A percentile compares a stretch with the other conserved stretches of the same genome.
Evolutionary conservation across 1,140 invertebrate genomes (phyloP).

Genomic region (Sycobia sp.): DNA sequence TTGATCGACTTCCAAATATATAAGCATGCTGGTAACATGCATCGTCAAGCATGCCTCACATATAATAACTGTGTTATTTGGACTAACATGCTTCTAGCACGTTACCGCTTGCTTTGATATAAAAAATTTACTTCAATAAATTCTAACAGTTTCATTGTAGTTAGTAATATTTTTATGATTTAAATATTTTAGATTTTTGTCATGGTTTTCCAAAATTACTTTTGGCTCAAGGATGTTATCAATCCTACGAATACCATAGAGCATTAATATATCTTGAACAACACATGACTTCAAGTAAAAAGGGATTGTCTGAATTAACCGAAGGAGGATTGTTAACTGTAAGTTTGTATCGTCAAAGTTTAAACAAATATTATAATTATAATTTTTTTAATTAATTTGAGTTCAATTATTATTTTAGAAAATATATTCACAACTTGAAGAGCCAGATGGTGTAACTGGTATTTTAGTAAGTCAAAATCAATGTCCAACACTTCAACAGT

Average conservation of each 20-base stretch:
- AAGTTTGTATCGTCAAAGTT: conserved; percentile 25
- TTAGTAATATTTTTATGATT: conserved; percentile 22
- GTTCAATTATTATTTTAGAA: conserved; percentile 62
- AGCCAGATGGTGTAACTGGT: conserved; percentile 77
- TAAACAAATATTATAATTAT: too few relatives aligned
- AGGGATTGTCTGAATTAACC: conserved; percentile 66
- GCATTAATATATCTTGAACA: conserved; percentile 76
- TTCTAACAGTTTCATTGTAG: conserved; percentile 7
- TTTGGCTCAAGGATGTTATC: conserved; percentile 72
- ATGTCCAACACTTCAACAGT: conserved; percentile 72
- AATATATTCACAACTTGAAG: conserved; percentile 77
- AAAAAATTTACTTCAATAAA: conserved; percentile 1
- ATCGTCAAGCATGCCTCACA: too few relatives aligned
- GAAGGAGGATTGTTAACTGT: conserved; percentile 55
- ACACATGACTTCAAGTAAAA: conserved; percentile 67
- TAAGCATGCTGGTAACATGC: too few relatives aligned
- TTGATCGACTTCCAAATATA: too few relatives aligned
- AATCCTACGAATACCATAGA: conserved; percentile 74
- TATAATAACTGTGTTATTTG: too few relatives aligned
- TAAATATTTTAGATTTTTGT: conserved; percentile 60
- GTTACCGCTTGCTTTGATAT: too few relatives aligned
- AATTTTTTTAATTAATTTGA: background rate
- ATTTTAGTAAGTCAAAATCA: conserved; percentile 70
- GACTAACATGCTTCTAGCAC: too few relatives aligned
- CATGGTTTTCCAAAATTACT: conserved; percentile 69